phyloP scores from a whole-genome alignment of 2,113 vertebrate genomes.

The Brachypodius melanocephalos region DNA sequence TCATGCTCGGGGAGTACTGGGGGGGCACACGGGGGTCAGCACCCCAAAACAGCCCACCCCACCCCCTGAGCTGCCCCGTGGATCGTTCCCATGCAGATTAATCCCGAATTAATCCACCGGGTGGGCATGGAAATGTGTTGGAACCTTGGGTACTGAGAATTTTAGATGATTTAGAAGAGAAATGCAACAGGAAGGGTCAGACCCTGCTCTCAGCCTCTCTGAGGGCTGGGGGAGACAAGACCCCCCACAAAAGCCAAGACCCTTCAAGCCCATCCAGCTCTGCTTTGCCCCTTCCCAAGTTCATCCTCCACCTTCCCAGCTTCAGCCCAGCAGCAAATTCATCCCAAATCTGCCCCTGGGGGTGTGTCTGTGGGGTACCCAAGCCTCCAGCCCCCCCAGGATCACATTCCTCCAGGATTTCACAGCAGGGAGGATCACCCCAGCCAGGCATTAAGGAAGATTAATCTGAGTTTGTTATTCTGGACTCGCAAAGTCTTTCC shows the following conservation, averaged over 20 bases:
- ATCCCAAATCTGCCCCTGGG: not conserved
- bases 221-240: not conserved
- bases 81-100: accelerated
- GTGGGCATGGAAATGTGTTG: not conserved
- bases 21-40: not conserved
- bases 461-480: conserved; percentile 21
- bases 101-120: not conserved
- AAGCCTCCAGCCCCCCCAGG: not conserved
- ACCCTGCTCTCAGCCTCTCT: no score
- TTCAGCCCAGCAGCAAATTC: not conserved
- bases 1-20: conserved; percentile 96
- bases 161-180: no score
- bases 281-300: not conserved
- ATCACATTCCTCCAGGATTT: not conserved
- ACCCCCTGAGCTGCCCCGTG: accelerated
- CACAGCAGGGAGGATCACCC: not conserved
- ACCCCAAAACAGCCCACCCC: not conserved
- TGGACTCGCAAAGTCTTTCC: not conserved
- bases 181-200: not conserved
- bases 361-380: accelerated
- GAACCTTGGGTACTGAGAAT: no score
- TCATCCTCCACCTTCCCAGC: not conserved
- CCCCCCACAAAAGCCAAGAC: no score
- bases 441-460: not conserved
- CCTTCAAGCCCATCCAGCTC: not conserved